These are phyloP conservation scores for Iguana delicatissima DNA, from an alignment of 2,797 vertebrate genomes.

Conservation along the genomic window DNA sequence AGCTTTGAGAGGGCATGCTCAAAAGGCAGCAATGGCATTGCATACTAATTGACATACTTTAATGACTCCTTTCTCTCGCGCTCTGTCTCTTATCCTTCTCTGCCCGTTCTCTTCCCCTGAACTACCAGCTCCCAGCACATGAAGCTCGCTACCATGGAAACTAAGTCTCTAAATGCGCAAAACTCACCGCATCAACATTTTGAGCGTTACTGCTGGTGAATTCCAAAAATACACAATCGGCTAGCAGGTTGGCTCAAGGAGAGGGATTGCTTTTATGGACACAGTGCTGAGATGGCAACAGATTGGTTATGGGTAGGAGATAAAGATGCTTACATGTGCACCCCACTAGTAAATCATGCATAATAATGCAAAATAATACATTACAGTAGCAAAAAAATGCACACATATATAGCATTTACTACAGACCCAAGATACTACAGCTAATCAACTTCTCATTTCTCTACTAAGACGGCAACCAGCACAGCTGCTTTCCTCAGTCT, in stretches of 20 bases:
- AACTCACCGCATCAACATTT: constrained; percentile 71
- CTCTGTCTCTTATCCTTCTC: constrained; percentile 39
- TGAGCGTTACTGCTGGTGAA: constrained; percentile 68
- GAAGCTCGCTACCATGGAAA: constrained; percentile 88
- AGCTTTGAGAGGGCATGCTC: constrained; percentile 45
- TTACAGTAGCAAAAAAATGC: not conserved
- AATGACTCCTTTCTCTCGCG: constrained; percentile 86
- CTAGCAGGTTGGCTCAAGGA: constrained; percentile 1
- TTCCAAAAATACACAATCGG: constrained; percentile 65
- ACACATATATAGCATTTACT: not conserved
- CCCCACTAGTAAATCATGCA: not conserved
- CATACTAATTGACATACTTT: constrained; percentile 91
- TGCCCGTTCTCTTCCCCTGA: constrained; percentile 65
- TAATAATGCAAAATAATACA: not conserved
- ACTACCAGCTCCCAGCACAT: constrained; percentile 79
- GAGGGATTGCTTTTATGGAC: not conserved
- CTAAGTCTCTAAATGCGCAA: constrained; percentile 75
- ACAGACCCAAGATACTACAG: not conserved
- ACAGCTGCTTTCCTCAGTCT: not conserved
- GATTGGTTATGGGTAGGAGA: not conserved
- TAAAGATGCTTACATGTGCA: not conserved
- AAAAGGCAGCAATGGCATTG: constrained; percentile 73
- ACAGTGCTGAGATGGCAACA: not conserved
- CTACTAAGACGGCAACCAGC: not conserved
- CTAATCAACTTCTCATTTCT: constrained; percentile 1